These are phyloP conservation scores for Myotis brandtii DNA, from an alignment of 2,113 vertebrate species.

Conservation along the genomic window DNA sequence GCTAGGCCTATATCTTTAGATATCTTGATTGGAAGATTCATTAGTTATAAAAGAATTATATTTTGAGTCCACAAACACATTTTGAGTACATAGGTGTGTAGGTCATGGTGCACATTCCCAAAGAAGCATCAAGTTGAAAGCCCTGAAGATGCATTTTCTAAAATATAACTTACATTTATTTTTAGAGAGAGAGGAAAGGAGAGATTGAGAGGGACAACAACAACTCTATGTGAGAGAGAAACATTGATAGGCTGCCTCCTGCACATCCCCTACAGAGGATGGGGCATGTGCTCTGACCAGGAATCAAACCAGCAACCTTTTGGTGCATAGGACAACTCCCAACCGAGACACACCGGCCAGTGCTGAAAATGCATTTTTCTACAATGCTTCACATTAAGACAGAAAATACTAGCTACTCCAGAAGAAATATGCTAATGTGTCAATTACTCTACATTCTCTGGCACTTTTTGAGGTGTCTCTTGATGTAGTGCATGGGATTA, in stretches of 20 bases:
- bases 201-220: background rate
- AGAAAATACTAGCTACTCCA: background rate
- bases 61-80: background rate
- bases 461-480: background rate
- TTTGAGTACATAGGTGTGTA: background rate
- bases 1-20: background rate
- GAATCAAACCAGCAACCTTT: background rate
- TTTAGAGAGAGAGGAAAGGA: background rate
- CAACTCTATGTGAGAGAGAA: background rate
- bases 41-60: constrained; percentile 25
- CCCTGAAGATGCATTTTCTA: background rate
- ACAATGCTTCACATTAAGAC: background rate
- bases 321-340: background rate
- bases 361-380: background rate
- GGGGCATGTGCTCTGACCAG: background rate
- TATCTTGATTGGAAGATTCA: background rate
- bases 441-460: background rate
- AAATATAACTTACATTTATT: background rate
- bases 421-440: background rate
- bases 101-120: background rate
- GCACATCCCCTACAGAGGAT: background rate
- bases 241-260: background rate
- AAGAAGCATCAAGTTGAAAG: constrained; percentile 15
- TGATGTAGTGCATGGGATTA: background rate
- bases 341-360: background rate